Conservation (phyloP, 1,140 invertebrate species). For the Cryptotermes secundus region DNA sequence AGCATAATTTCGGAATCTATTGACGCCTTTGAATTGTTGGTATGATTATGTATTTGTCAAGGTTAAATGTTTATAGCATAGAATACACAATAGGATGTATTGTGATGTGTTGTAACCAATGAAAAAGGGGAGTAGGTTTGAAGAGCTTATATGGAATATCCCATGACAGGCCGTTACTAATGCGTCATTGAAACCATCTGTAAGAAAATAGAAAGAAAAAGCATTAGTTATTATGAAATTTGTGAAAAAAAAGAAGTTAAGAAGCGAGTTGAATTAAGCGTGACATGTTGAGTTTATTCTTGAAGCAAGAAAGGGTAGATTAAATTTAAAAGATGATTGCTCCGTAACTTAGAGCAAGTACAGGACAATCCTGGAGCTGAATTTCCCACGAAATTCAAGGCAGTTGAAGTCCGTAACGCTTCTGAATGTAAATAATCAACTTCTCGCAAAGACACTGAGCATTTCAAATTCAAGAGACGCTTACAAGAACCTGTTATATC, state of each 20-base stretch:
- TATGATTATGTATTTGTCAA: slow-evolving; percentile 18
- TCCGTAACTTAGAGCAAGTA: background rate
- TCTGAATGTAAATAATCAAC: background rate
- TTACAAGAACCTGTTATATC: too few species aligned
- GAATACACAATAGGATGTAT: background rate
- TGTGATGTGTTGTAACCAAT: background rate
- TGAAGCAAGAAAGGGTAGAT: background rate
- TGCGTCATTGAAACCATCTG: background rate
- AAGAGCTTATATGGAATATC: slow-evolving; percentile 13
- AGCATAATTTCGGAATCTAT: slow-evolving; percentile 5
- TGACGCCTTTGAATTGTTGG: background rate
- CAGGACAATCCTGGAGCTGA: background rate
- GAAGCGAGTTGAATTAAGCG: background rate
- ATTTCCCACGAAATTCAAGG: background rate
- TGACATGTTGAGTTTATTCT: background rate
- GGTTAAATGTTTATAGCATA: slow-evolving; percentile 4
- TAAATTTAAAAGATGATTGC: background rate
- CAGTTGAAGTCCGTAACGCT: background rate
- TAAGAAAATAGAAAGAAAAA: background rate
- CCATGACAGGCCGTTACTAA: slow-evolving; percentile 8
- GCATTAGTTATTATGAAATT: background rate
- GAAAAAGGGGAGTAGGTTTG: background rate
- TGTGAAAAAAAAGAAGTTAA: slow-evolving; percentile 5
- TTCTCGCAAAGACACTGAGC: background rate
- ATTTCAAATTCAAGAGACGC: too few species aligned